phyloP scores from a whole-genome alignment of 2,888 invertebrate genomes.

The Sipha maydis region DNA sequence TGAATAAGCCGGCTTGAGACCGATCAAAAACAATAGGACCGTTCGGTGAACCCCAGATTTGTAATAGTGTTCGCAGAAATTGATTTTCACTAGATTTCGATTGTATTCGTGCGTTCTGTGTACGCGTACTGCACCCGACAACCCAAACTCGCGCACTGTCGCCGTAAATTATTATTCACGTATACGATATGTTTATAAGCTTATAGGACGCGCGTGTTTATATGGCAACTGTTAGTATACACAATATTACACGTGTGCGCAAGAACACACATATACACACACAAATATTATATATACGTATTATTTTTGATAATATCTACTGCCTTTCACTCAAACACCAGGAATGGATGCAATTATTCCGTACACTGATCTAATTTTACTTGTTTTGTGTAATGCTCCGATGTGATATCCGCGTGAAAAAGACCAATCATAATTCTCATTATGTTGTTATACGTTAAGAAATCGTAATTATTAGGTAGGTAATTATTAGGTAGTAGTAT shows the following conservation, averaged over 20 bases:
- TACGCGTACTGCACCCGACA: not conserved
- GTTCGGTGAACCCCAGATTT: conserved; percentile 4
- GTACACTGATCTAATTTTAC: conserved; percentile 33
- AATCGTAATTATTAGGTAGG: conserved; percentile 19
- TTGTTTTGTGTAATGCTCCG: conserved; percentile 21
- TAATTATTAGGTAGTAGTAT: conserved; percentile 1
- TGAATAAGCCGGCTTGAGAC: conserved; percentile 25
- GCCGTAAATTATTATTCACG: conserved; percentile 18
- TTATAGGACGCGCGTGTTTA: not conserved
- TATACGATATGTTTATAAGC: too few relatives aligned
- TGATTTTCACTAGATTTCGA: conserved; percentile 25
- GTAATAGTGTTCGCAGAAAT: not conserved
- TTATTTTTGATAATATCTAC: conserved; percentile 39
- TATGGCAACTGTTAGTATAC: not conserved
- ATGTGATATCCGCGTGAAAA: conserved; percentile 40
- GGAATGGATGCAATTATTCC: conserved; percentile 28
- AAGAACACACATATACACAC: not conserved
- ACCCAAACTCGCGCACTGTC: not conserved
- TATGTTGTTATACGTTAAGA: conserved; percentile 20
- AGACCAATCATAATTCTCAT: conserved; percentile 49
- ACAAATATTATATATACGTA: not conserved
- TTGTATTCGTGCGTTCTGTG: not conserved
- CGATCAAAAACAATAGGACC: conserved; percentile 35
- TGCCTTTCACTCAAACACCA: conserved; percentile 31
- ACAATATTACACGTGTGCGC: not conserved